Conservation (phyloP, 2,888 invertebrate genomes). For the Euzophera pinguis region DNA sequence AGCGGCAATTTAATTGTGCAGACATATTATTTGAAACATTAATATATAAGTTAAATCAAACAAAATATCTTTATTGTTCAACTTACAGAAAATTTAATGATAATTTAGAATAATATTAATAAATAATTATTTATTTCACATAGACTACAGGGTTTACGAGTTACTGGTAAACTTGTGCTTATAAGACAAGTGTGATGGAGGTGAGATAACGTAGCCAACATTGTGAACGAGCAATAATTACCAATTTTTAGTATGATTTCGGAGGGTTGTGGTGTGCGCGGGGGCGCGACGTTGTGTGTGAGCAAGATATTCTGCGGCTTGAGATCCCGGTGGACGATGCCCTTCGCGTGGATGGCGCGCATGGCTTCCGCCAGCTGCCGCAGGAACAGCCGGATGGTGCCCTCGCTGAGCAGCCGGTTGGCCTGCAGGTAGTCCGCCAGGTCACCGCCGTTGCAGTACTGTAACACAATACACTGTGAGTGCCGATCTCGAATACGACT, state of each 20-base stretch:
- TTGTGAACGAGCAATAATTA: slow-evolving; percentile 50
- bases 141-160: too few species aligned
- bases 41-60: too few species aligned
- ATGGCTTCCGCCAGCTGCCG: slow-evolving; percentile 98
- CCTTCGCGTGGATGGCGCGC: slow-evolving; percentile 97
- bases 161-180: too few species aligned
- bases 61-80: too few species aligned
- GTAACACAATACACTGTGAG: slow-evolving; percentile 43
- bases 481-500: background rate
- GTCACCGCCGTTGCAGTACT: slow-evolving; percentile 99
- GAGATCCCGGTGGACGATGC: slow-evolving; percentile 98
- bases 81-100: too few species aligned
- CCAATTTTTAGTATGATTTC: slow-evolving; percentile 97
- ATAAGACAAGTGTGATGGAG: background rate
- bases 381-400: slow-evolving; percentile 96
- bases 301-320: slow-evolving; percentile 99
- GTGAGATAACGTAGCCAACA: too few species aligned
- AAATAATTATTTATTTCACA: too few species aligned
- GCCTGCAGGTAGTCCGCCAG: slow-evolving; percentile 97
- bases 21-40: too few species aligned
- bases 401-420: slow-evolving; percentile 97
- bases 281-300: slow-evolving; percentile 85
- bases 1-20: too few species aligned
- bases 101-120: background rate
- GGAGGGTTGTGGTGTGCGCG: slow-evolving; percentile 84